Base-by-base conservation (phyloP, 2,113 vertebrate species). In the Hippocampus abdominalis region DNA sequence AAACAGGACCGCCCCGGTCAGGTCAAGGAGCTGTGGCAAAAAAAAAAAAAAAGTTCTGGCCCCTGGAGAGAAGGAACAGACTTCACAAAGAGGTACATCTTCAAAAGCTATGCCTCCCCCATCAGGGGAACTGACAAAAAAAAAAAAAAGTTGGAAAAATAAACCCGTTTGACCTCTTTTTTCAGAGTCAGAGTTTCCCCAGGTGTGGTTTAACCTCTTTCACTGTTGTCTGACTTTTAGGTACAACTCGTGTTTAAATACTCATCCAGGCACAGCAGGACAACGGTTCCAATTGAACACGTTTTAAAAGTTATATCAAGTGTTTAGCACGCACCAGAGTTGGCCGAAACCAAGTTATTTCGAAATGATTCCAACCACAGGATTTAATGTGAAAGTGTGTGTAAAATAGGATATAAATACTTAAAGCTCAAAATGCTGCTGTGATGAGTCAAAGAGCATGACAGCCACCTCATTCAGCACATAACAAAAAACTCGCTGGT, bases 41-140 rank as follows among this genome's bases (percentile, higher is more conserved):
- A 59, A 59, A 59, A 59, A 53, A 40, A 40, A 63, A 80, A 71
- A 86, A 89, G 88, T 83, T 69, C 8, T 15, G 86, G 88, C 87
- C 81, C 39, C 8, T 53, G 80, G 81, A 76, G 75, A 75, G 73
- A 77, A 79, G 81, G 49, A 81, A 83, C 81, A 84, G 81, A 85
- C 86, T 89, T 90, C 87, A 89, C 85, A 88, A 82, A 86, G 86
- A 87, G 80, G 84, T 78, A 75, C 71, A 72, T 82, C 90, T 91
- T 91, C 80, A 83, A 81, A 87, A 32, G 80, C 71, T 32, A 64
- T 54, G 36, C 60, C 61, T 5, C 80, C 71, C 69, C 71, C 69
- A 40, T 23, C n/a, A 73, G 69, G 82, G 79, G 80, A 70, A 72
- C 57, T 53, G 53, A 73, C 57, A 27, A 60, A 60, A 32, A 60